Base-by-base conservation (phyloP, 2,113 vertebrate species). In the Thryonomys swinderianus region DNA sequence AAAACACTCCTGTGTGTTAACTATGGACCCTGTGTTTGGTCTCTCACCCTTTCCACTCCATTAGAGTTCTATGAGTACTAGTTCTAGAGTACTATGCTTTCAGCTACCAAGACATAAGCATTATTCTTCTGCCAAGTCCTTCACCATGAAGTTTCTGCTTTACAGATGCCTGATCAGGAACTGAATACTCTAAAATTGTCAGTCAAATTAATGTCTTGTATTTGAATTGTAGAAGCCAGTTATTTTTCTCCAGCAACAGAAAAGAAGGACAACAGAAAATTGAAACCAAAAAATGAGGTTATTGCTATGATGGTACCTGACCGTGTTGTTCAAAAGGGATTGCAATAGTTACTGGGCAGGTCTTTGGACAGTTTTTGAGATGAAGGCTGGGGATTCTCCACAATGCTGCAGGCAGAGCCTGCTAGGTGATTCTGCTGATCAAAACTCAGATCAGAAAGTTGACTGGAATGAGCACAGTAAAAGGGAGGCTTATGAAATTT, bases 301-400 rank as follows among this genome's bases (percentile, higher is more conserved):
- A 25, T 51, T 78, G 7, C 16, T 17, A 30, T 76, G 40, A 48
- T 12, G 27, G 6, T 73, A 13, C 7, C n/a, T 45, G 40, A 17
- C 40, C 23, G 7, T 73, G 5, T 25, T 11, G 23, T 45, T 74
- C 71, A 45, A 1, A 74, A 25, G 25, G 45, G 7, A 78, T 11
- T 51, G 30, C 1, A 34, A 0, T 78, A 10, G 3, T 51, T 51
- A 1, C 16, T 27, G 1, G 51, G 30, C 5, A 20, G 17, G 10
- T 34, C 42, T 78, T 51, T 78, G 16, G 7, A 51, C 51, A 17
- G 7, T 7, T 4, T 51, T 34, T 32, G 30, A 34, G 45, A 78
- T 32, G 18, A 51, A 78, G 0, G 30, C 6, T 27, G 51, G 45
- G 34, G 27, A 51, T 20, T 7, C 30, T 30, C 17, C 51, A 8